phyloP scores from a whole-genome alignment of 2,113 vertebrate species.

The Ptyas mucosa region DNA sequence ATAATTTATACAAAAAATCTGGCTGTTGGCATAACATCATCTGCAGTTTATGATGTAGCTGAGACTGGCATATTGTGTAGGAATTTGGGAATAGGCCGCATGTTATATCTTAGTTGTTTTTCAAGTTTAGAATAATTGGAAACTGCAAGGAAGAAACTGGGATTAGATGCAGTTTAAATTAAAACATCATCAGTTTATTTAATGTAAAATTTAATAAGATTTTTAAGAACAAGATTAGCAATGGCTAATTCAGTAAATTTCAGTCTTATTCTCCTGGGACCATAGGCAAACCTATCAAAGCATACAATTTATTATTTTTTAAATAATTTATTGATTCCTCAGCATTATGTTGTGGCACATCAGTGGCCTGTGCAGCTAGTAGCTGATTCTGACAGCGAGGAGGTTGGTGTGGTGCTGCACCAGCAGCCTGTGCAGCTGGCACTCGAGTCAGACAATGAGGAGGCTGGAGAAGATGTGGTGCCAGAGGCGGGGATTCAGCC shows the following conservation, averaged over 20 bases:
- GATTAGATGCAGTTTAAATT: background rate
- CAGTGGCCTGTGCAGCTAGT: too few relatives aligned
- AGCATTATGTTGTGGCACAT: too few relatives aligned
- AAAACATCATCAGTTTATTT: background rate
- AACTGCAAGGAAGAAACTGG: background rate
- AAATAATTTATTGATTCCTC: slow-evolving; percentile 42
- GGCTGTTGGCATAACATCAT: background rate
- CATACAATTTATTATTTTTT: slow-evolving; percentile 50
- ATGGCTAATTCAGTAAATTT: slow-evolving; percentile 9
- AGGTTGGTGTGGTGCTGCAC: too few relatives aligned
- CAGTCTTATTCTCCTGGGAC: background rate
- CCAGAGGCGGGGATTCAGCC: too few relatives aligned
- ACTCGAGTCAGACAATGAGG: too few relatives aligned
- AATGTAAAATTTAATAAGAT: background rate
- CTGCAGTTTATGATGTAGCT: background rate
- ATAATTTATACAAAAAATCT: background rate
- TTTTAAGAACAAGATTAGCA: slow-evolving; percentile 18
- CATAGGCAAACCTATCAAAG: slow-evolving; percentile 48
- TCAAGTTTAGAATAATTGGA: background rate
- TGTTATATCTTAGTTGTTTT: background rate
- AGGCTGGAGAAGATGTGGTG: too few relatives aligned
- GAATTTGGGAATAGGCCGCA: background rate
- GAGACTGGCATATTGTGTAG: background rate
- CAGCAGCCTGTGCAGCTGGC: too few relatives aligned
- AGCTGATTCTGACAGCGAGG: too few relatives aligned